Evolutionary conservation across 2,888 invertebrate species (phyloP), one percentile per base, ranked within the genome.

Genomic region (Nasonia oneida): DNA sequence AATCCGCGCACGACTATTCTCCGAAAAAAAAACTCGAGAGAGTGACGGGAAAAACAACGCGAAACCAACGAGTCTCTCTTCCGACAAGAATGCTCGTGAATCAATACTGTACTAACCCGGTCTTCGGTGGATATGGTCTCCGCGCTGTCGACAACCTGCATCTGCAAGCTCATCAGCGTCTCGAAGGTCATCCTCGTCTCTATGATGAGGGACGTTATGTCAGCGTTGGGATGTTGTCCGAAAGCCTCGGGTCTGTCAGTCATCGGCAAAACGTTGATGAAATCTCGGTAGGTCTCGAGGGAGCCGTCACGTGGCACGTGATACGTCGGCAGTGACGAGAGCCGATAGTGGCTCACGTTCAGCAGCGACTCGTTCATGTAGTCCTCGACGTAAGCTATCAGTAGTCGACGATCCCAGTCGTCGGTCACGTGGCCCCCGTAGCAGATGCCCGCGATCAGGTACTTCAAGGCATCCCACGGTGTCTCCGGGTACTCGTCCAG

Each of bases 161-260:
- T 95, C 89, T 97, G 96, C 88, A 98, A 94, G 1, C 96, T 96
- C 92, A 97, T 95, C 67, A 98, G 93, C 0, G 97, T 97, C 81
- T 96, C 96, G 90, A 97, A 97, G 92, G 98, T 94, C 84, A 95
- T 94, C 87, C 96, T 93, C 0, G 97, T 96, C 91, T 98, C 98
- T 91, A 96, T 96, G 70, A 98, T 97, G 73, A 97, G 95, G 0
- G 97, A 97, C 5, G 97, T 96, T 88, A 98, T 97, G 92, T 98
- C 98, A 0, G 98, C 98, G 89, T 98, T 98, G 2, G 97, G 96
- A 93, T 98, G 98, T 91, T 98, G 98, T 0, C 98, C 98, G 90
- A 98, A 97, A 0, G 96, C 97, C 94, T 98, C 98, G 0, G 98
- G 98, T 88, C 96, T 96, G 93, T 98, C 98, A 82, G 95, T 94